phyloP scores from a whole-genome alignment of 2,888 invertebrate species.

The Thecocarcelia acutangulata region DNA sequence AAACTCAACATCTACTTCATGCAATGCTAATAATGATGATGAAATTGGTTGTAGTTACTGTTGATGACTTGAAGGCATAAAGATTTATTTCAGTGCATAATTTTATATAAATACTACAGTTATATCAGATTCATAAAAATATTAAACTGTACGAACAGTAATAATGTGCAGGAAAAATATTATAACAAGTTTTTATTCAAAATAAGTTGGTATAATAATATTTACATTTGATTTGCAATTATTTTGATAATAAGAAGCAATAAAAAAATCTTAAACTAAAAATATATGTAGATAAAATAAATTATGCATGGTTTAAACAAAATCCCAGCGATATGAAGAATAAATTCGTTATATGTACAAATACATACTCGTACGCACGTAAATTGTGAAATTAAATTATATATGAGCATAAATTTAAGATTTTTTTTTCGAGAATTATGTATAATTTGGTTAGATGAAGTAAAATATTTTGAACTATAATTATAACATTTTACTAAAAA shows the following conservation, averaged over 20 bases:
- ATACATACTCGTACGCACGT: not conserved
- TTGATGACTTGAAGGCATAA: conserved; percentile 56
- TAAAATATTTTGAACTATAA: not conserved
- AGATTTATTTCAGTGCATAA: conserved; percentile 54
- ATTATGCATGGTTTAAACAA: not conserved
- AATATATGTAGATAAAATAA: not conserved
- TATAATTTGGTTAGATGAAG: not conserved
- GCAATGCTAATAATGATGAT: conserved; percentile 36
- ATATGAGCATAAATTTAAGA: conserved; percentile 32
- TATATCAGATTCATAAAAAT: not conserved
- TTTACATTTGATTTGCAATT: conserved; percentile 65
- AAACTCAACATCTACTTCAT: conserved; percentile 28
- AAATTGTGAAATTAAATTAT: not conserved
- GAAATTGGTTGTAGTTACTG: conserved; percentile 33
- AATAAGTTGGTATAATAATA: conserved; percentile 65
- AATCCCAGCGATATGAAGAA: conserved; percentile 7
- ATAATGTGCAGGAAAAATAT: not conserved
- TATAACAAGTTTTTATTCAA: conserved; percentile 45
- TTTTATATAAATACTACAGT: conserved; percentile 26
- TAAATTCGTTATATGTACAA: no score
- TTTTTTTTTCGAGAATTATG: not conserved
- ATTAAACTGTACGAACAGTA: not conserved
- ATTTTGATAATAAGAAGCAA: conserved; percentile 54
- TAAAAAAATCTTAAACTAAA: conserved; percentile 3
- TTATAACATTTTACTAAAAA: not conserved